Evolutionary conservation across 2,113 vertebrate genomes (phyloP).

Genomic region (Excalfactoria chinensis): DNA sequence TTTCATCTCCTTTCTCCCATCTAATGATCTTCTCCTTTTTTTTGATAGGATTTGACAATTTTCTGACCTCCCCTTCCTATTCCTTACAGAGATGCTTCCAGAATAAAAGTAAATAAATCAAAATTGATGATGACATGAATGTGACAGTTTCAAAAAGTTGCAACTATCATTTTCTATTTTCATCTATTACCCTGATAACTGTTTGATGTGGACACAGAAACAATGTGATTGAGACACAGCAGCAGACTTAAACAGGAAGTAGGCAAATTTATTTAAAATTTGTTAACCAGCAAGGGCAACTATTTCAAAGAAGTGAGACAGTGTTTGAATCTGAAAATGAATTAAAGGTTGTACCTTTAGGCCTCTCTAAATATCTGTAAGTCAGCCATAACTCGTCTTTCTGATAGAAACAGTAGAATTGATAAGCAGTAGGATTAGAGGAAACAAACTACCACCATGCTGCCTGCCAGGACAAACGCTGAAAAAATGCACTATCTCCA

Average conservation of each 20-base stretch:
- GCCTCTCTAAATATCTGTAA: neutral
- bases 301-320: neutral
- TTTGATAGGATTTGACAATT: constrained; percentile 24
- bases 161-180: neutral
- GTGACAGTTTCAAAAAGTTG: constrained; percentile 37
- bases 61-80: constrained; percentile 29
- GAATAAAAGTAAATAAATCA: constrained; percentile 28
- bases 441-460: neutral
- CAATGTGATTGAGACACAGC: neutral
- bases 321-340: neutral
- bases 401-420: neutral
- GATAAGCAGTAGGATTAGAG: neutral
- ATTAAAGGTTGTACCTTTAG: neutral
- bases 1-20: constrained; percentile 19
- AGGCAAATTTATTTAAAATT: neutral
- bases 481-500: neutral
- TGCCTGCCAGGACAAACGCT: neutral
- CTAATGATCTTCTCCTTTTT: neutral
- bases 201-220: neutral
- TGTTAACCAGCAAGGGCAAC: neutral
- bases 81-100: neutral
- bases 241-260: neutral
- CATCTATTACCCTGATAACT: constrained; percentile 6
- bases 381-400: neutral
- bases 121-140: constrained; percentile 34